Conservation (phyloP, 2,888 invertebrate species). For the Epirrhoe tristata region DNA sequence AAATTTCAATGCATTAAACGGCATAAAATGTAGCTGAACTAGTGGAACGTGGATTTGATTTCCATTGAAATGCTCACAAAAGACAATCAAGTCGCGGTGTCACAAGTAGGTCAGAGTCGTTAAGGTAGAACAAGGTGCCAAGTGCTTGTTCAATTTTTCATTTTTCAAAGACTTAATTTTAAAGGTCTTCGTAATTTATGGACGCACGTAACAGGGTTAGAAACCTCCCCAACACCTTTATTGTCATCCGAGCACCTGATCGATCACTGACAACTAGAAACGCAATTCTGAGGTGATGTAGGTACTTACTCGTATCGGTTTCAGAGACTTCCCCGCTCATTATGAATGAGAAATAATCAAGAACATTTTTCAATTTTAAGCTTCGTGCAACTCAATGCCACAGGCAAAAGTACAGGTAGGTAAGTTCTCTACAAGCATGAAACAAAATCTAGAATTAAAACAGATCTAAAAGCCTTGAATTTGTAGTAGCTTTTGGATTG, state of each 20-base stretch:
- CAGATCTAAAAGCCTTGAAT: neutral
- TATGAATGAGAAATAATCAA: too few species aligned
- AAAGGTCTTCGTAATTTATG: too few species aligned
- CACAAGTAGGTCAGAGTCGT: constrained; percentile 23
- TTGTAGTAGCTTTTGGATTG: constrained; percentile 21
- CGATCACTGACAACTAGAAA: too few species aligned
- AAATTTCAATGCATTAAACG: too few species aligned
- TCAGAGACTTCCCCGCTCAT: too few species aligned
- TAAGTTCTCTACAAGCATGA: neutral
- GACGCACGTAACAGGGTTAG: too few species aligned
- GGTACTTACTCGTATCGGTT: too few species aligned
- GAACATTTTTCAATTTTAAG: too few species aligned
- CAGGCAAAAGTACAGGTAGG: neutral
- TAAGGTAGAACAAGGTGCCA: constrained; percentile 15
- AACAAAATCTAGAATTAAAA: neutral
- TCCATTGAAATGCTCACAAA: constrained; percentile 1
- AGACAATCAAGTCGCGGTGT: constrained; percentile 1
- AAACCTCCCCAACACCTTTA: too few species aligned
- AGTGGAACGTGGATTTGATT: neutral
- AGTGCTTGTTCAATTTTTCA: constrained; percentile 6
- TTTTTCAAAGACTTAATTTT: constrained; percentile 3
- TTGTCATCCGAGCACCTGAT: too few species aligned
- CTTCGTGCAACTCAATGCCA: too few species aligned
- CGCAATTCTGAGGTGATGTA: too few species aligned
- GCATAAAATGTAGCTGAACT: neutral